A percentile compares a stretch with the other conserved stretches of the same genome.
Conservation (phyloP, 1,140 invertebrate species). For the Leptinotarsa defecta region DNA sequence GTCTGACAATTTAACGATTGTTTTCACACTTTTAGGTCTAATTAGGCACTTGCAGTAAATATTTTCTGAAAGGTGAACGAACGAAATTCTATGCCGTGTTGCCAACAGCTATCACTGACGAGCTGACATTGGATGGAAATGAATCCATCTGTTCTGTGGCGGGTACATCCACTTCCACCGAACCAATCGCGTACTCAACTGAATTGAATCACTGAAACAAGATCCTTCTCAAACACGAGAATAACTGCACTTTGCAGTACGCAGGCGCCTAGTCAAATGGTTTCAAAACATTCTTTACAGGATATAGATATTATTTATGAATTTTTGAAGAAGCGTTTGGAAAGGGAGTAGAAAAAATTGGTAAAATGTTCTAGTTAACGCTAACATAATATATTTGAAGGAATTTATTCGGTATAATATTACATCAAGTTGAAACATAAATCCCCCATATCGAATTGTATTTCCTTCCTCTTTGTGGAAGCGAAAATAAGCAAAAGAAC, state of each 20-base stretch:
- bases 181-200: constrained; percentile 11
- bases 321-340: neutral
- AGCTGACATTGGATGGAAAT: neutral
- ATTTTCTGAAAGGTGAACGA: constrained; percentile 28
- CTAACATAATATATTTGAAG: too few relatives aligned
- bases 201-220: neutral
- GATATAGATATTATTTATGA: neutral
- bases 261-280: constrained; percentile 8
- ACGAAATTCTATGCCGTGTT: constrained; percentile 28
- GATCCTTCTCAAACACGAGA: constrained; percentile 11
- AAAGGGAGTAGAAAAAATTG: neutral
- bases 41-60: constrained; percentile 21
- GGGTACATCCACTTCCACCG: neutral
- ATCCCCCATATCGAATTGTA: constrained; percentile 4
- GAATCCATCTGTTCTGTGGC: constrained; percentile 20
- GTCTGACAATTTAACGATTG: constrained; percentile 8
- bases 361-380: too few relatives aligned
- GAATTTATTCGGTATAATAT: too few relatives aligned
- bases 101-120: constrained; percentile 14
- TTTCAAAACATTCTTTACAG: constrained; percentile 3
- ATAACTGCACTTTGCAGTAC: constrained; percentile 16
- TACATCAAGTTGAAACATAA: neutral
- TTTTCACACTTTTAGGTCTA: constrained; percentile 11
- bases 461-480: neutral
- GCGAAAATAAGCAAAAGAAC: neutral